These are phyloP conservation scores for Cantharis nigra DNA, from an alignment of 2,888 invertebrate species.

Conservation along the genomic window DNA sequence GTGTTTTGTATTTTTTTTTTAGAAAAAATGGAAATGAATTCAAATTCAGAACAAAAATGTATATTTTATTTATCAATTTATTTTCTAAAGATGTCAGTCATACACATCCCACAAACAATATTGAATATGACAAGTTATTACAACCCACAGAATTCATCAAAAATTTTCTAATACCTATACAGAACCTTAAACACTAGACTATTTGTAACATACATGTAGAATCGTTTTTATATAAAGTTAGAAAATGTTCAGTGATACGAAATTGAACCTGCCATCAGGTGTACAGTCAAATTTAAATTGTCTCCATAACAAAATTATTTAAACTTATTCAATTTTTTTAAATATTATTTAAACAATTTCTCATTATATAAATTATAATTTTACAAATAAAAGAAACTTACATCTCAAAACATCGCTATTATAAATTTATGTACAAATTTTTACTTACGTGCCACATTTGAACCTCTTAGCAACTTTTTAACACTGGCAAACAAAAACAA, in stretches of 20 bases:
- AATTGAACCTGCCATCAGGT: constrained; percentile 8
- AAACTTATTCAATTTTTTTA: background rate
- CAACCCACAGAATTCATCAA: constrained; percentile 38
- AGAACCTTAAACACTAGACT: constrained; percentile 26
- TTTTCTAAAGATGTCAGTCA: constrained; percentile 39
- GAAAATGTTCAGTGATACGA: constrained; percentile 28
- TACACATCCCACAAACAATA: constrained; percentile 40
- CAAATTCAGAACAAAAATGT: background rate
- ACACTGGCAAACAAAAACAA: constrained; percentile 9
- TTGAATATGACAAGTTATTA: constrained; percentile 36
- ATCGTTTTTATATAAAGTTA: constrained; percentile 30
- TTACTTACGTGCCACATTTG: constrained; percentile 16
- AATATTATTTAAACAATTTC: background rate
- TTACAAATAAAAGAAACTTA: background rate
- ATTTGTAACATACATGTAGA: constrained; percentile 26
- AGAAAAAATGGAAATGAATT: background rate
- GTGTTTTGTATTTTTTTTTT: too few species aligned
- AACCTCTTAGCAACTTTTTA: constrained; percentile 4
- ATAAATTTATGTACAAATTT: constrained; percentile 22
- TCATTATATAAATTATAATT: background rate
- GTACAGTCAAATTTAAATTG: constrained; percentile 13
- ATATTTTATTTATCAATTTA: constrained; percentile 17
- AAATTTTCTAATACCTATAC: constrained; percentile 27
- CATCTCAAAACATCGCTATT: constrained; percentile 8
- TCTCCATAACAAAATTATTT: background rate